A percentile compares a stretch with the other conserved stretches of the same genome.
phyloP scores from a whole-genome alignment of 1,140 invertebrate genomes.

The Lepidostoma basale region DNA sequence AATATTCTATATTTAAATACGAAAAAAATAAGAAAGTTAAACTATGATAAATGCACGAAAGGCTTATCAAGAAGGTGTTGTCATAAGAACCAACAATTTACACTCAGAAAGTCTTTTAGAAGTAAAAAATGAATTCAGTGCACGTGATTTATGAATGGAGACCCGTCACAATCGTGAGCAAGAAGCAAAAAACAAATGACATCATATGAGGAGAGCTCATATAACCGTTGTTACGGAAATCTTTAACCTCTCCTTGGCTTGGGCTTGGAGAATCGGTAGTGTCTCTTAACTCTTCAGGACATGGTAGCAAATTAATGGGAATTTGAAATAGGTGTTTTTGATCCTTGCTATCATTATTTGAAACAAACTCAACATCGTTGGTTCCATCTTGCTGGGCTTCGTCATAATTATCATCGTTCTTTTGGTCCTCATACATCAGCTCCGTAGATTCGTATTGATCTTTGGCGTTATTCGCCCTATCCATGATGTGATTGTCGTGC shows the following conservation, averaged over 20 bases:
- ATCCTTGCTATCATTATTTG: slow-evolving; percentile 26
- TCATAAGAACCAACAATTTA: slow-evolving; percentile 1
- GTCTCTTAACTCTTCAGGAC: slow-evolving; percentile 61
- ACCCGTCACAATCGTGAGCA: not conserved
- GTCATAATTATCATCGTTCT: slow-evolving; percentile 28
- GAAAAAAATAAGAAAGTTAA: not conserved
- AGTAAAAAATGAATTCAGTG: not conserved
- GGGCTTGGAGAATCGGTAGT: slow-evolving; percentile 56
- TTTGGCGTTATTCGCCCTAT: slow-evolving; percentile 17
- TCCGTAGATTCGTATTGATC: slow-evolving; percentile 29
- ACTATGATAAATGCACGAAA: not conserved
- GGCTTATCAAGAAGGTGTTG: not conserved
- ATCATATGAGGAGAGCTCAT: not conserved
- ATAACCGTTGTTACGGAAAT: slow-evolving; percentile 20
- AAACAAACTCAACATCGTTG: not conserved
- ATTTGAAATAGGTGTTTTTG: slow-evolving; percentile 57
- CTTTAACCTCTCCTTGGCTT: slow-evolving; percentile 43
- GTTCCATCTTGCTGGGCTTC: slow-evolving; percentile 35
- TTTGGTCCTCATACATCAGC: slow-evolving; percentile 5
- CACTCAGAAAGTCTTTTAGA: not conserved
- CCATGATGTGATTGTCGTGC: slow-evolving; percentile 11
- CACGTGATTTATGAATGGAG: slow-evolving; percentile 2
- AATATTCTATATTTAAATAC: not conserved
- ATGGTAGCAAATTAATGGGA: slow-evolving; percentile 63
- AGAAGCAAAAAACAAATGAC: not conserved